Base-by-base conservation (phyloP, 2,888 invertebrate species). In the Perithous albicinctus region DNA sequence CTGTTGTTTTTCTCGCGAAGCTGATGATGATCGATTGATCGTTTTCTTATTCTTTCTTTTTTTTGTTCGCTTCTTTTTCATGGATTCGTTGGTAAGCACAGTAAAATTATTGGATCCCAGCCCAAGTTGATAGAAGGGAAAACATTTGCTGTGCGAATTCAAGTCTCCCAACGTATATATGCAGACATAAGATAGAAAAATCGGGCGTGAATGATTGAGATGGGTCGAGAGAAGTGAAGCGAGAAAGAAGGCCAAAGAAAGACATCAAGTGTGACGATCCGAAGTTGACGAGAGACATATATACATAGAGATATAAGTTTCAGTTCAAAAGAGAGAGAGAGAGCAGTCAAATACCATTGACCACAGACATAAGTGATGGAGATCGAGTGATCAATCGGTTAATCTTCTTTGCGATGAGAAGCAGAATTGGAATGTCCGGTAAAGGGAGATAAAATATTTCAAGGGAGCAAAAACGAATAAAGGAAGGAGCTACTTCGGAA, bases 21-120 rank as follows among this genome's bases (percentile, higher is more conserved):
- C 15, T 74, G 63, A 76, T 73, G 64, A 73, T 83, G 70, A 83
- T 77, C 69, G 64, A 82, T 78, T 32, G 66, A 59, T 59, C 35
- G 12, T n/a, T 61, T 59, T 64, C 38, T 41, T 43, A 20, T 18
- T 41, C 7, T 63, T 20, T 48, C 18, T 64, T 46, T 41, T 43
- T 29, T 18, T 41, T 10, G 63, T 20, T 48, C 18, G 18, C 15
- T 41, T n/a, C 26, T 23, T 35, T 51, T 43, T 29, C 26, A 35
- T 10, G 56, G 41, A 64, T 26, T 20, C 18, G 35, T 26, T 61
- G 8, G 18, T 18, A 6, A 26, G 35, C 64, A 59, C 23, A 74
- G 29, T 48, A 51, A 66, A 59, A 41, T 18, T 51, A 15, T 73
- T 10, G 75, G 48, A 66, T 46, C 20, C 12, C 8, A 10, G 20